Evolutionary conservation across 2,113 vertebrate species (phyloP).

Genomic region (Nestor notabilis): DNA sequence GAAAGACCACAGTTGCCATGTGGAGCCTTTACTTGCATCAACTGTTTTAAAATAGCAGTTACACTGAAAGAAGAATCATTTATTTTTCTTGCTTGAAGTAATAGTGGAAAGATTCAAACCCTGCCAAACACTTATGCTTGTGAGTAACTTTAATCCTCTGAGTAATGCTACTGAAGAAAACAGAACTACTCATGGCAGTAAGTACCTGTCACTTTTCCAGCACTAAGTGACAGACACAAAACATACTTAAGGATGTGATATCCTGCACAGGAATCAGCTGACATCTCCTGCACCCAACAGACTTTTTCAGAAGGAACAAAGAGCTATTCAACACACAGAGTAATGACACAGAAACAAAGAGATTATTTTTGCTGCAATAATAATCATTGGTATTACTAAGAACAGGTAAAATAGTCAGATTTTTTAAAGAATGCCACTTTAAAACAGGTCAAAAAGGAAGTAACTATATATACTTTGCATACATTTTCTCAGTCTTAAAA

Average conservation of each 20-base stretch:
- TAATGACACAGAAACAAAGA: neutral
- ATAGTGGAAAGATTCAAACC: neutral
- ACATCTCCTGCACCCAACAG: neutral
- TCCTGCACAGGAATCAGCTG: neutral
- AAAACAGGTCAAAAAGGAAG: neutral
- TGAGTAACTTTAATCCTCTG: constrained; percentile 1
- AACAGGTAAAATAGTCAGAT: neutral
- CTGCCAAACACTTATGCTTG: neutral
- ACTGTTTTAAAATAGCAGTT: neutral
- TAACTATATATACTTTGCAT: neutral
- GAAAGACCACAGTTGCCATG: neutral
- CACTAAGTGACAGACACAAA: neutral
- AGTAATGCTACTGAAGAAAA: neutral
- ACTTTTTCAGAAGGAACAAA: neutral
- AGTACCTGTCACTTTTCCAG: constrained; percentile 7
- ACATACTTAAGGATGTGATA: neutral
- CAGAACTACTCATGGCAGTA: neutral
- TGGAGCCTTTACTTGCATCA: neutral
- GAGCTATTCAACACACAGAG: neutral
- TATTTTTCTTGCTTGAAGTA: neutral
- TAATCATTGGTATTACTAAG: neutral
- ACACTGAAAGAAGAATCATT: neutral
- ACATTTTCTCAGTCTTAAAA: neutral
- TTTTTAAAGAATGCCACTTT: neutral
- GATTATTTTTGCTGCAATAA: neutral